A percentile compares a stretch with the other conserved stretches of the same genome.
These are phyloP conservation scores for Drosophila quadrilineata DNA, from an alignment of 1,140 invertebrate genomes.

Conservation along the genomic window DNA sequence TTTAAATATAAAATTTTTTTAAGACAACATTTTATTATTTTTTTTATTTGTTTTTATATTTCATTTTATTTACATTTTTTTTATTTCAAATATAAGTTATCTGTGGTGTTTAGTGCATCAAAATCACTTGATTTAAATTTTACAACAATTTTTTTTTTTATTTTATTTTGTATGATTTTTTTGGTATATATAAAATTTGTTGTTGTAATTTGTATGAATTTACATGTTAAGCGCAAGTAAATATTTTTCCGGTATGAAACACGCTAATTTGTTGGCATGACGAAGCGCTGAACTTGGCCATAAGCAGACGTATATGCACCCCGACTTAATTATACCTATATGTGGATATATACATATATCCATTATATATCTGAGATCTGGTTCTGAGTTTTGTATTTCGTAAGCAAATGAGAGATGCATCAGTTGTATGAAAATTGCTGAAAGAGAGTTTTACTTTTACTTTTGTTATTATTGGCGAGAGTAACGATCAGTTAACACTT, in stretches of 20 bases:
- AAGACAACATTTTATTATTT: too few species aligned
- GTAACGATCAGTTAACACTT: conserved; percentile 24
- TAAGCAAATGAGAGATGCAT: neutral
- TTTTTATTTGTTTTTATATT: too few species aligned
- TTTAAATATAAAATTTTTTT: too few species aligned
- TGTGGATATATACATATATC: too few species aligned
- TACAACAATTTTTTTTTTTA: conserved; percentile 14
- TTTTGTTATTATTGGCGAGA: conserved; percentile 21
- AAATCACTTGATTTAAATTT: neutral
- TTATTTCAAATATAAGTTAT: too few species aligned
- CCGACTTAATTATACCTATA: too few species aligned
- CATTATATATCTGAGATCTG: too few species aligned
- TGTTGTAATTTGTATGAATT: conserved; percentile 19
- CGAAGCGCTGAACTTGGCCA: conserved; percentile 1
- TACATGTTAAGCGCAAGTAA: conserved; percentile 19
- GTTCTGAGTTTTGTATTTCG: neutral
- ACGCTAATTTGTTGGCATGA: conserved; percentile 65
- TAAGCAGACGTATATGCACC: too few species aligned
- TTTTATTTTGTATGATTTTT: conserved; percentile 49
- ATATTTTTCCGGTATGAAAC: conserved; percentile 66
- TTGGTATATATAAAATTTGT: conserved; percentile 8
- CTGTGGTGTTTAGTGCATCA: conserved; percentile 9
- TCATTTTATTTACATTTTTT: too few species aligned
- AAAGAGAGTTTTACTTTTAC: neutral
- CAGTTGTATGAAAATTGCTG: neutral